Evolutionary conservation across 1,140 invertebrate genomes (phyloP), one percentile per base, ranked within the genome.

Genomic region (Hirudo medicinalis): DNA sequence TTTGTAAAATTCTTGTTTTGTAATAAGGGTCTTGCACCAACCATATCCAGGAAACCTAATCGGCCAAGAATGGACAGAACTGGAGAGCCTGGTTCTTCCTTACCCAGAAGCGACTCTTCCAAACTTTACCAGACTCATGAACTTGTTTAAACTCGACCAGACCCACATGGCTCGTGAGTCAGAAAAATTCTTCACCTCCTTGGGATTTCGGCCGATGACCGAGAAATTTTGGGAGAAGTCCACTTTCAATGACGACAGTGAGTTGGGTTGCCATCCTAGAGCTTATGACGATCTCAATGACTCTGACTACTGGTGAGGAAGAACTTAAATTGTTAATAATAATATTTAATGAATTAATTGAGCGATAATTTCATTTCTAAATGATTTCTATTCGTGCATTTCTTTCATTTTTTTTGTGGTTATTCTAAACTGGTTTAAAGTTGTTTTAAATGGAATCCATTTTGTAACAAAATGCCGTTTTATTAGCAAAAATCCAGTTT

Each of bases 281-380:
- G 91, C 91, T 8, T 94, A 91, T 91, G 91, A 94, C 80, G 94
- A 94, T 80, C 93, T 90, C 78, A 91, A 94, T 78, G 84, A 87
- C 68, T 84, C 89, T 74, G 91, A 90, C 78, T 88, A 85, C 76
- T 85, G 88, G 88, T 88, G 77, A 75, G 11, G 11, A 40, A 40
- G 40, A 40, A 40, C 40, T 40, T 40, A 6, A 40, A 6, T 40
- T 40, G 40, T 40, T 40, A 40, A 40, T 40, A 40, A 11, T 6
- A 40, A 40, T 11, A 40, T 6, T 40, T 40, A 11, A 40, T 40
- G 40, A 40, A 40, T n/a, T n/a, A 40, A 40, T 40, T 11, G 4
- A 40, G 4, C 11, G 4, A 40, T 4, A 40, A 40, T 40, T 40
- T 40, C 40, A 40, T 40, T 40, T 11, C 40, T 40, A 40, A 40